Percentiles rank a stretch among this genome's conserved stretches.
phyloP scores from a whole-genome alignment of 2,113 vertebrate genomes.

The Silurus asotus region DNA sequence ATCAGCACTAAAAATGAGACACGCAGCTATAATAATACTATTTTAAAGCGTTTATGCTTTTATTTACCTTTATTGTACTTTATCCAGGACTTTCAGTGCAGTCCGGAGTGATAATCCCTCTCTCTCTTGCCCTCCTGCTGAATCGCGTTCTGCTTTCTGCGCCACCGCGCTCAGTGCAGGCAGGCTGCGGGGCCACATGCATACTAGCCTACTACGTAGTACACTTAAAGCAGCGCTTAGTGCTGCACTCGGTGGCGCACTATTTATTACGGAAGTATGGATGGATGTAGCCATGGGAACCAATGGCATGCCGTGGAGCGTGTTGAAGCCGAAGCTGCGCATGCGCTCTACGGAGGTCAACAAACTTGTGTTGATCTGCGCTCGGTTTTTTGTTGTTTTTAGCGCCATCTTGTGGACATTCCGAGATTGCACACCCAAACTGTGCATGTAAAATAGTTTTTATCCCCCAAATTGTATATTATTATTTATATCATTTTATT shows the following conservation, averaged over 20 bases:
- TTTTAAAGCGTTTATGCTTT: background rate
- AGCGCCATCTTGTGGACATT: slow-evolving; percentile 4
- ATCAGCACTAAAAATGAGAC: background rate
- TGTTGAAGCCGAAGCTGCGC: background rate
- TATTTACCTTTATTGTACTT: slow-evolving; percentile 30
- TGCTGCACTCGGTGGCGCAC: background rate
- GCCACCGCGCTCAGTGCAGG: background rate
- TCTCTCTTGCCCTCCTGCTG: background rate
- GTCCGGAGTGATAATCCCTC: slow-evolving; percentile 1
- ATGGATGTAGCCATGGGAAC: slow-evolving; percentile 11
- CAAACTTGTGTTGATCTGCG: fast-evolving
- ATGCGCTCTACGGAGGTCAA: background rate
- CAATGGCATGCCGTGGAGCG: background rate
- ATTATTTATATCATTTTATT: too few species aligned
- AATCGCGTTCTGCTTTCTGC: slow-evolving; percentile 14
- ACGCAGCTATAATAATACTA: background rate
- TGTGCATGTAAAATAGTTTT: background rate
- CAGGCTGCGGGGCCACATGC: background rate
- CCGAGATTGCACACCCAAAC: background rate
- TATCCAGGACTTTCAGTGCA: background rate
- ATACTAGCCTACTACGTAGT: background rate
- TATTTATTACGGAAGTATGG: background rate
- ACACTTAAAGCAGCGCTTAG: background rate
- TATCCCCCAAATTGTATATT: too few species aligned
- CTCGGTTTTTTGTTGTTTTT: background rate